Percentiles rank a stretch among this genome's conserved stretches.
These are phyloP conservation scores for Campoplex nolae DNA, from an alignment of 2,888 invertebrate species.

Conservation along the genomic window DNA sequence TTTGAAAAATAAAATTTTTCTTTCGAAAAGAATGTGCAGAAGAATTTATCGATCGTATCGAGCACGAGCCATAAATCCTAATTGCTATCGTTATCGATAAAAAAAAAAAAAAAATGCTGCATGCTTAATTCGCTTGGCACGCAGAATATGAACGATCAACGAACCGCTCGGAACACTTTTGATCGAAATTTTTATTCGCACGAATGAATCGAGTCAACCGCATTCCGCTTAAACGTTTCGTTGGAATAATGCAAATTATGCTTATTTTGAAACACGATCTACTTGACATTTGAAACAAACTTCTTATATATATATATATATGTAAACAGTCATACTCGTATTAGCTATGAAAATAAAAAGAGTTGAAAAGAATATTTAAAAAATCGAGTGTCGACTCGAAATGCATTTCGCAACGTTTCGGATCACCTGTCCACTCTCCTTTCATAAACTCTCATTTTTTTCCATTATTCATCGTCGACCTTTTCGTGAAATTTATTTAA, in stretches of 20 bases:
- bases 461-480: not conserved
- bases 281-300: slow-evolving; percentile 7
- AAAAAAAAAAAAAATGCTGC: not conserved
- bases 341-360: not conserved
- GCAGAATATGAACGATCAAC: not conserved
- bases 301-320: too few species aligned
- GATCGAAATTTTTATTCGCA: not conserved
- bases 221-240: not conserved
- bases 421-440: not conserved
- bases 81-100: not conserved
- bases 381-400: slow-evolving; percentile 7
- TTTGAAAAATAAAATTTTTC: not conserved
- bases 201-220: not conserved
- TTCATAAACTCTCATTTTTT: not conserved
- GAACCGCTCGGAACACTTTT: not conserved
- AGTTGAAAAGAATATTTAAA: not conserved
- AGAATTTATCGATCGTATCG: not conserved
- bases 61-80: too few species aligned
- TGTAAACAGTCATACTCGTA: not conserved
- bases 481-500: not conserved
- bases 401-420: slow-evolving; percentile 9
- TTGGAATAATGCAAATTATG: slow-evolving; percentile 7
- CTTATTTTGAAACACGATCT: slow-evolving; percentile 33
- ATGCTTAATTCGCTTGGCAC: not conserved
- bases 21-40: not conserved